Evolutionary conservation across 30 jellyfish, hydroid and myxozoan genomes (phyloP).

Genomic region (Morbakka virulenta): DNA sequence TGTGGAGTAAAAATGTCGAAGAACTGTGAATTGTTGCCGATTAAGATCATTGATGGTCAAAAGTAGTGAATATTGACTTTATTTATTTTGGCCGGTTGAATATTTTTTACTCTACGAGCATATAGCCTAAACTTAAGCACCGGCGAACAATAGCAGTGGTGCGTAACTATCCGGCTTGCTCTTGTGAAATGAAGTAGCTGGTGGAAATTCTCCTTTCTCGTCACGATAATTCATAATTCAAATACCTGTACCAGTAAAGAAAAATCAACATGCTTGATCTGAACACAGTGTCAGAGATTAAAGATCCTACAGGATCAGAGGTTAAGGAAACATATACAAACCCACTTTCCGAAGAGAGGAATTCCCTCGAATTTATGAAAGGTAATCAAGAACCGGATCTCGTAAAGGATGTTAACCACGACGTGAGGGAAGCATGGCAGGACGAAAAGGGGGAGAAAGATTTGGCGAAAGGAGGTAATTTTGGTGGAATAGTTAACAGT

Average conservation of each 20-base stretch:
- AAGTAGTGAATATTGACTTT: too few relatives aligned
- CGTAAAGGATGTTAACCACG: background rate
- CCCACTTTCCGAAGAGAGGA: background rate
- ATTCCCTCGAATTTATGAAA: background rate
- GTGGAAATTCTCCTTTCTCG: background rate
- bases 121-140: background rate
- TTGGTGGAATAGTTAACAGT: background rate
- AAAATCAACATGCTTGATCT: background rate
- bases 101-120: too few relatives aligned
- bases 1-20: background rate
- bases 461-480: background rate
- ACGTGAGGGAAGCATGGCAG: background rate
- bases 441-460: background rate
- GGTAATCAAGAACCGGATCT: background rate
- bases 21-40: too few relatives aligned
- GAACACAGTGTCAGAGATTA: background rate
- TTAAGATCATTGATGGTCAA: too few relatives aligned
- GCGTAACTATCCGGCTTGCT: background rate
- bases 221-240: background rate
- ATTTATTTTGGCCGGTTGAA: too few relatives aligned
- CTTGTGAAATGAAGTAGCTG: background rate
- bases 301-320: background rate
- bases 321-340: background rate
- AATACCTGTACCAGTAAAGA: background rate
- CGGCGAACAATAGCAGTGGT: background rate